A percentile compares a stretch with the other conserved stretches of the same genome.
phyloP scores from a whole-genome alignment of 64 coral and sea anemone genomes.

The Acropora tenuis region DNA sequence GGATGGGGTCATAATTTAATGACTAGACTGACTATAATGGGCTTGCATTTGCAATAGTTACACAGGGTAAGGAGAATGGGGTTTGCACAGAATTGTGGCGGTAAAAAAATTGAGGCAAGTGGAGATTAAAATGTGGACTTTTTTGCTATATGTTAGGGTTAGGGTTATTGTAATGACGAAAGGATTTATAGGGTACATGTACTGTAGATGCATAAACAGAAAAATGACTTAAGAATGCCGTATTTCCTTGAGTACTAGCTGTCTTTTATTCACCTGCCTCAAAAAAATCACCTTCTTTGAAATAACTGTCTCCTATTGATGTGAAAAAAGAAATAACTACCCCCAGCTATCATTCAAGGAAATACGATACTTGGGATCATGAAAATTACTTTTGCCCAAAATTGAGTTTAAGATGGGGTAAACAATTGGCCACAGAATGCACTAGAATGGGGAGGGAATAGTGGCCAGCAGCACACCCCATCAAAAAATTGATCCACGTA shows the following conservation, averaged over 20 bases:
- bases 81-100: constrained; percentile 11
- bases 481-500: constrained; percentile 22
- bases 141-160: background rate
- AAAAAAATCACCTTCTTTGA: constrained; percentile 9
- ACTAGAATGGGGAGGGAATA: background rate
- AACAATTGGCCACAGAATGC: constrained; percentile 15
- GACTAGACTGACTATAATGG: background rate
- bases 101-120: constrained; percentile 14
- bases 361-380: constrained; percentile 15
- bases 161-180: background rate
- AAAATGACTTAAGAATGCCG: constrained; percentile 18
- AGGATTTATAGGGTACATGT: constrained; percentile 4
- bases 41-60: constrained; percentile 5
- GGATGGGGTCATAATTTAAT: background rate
- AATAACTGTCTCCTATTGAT: constrained; percentile 12
- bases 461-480: constrained; percentile 25
- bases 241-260: constrained; percentile 21
- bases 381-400: no score
- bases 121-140: constrained; percentile 7
- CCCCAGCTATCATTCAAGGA: constrained; percentile 7
- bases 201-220: constrained; percentile 10
- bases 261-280: constrained; percentile 8
- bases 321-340: background rate
- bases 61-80: constrained; percentile 18
- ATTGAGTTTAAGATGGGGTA: constrained; percentile 10